phyloP scores from a whole-genome alignment of 30 jellyfish, hydroid and myxozoan species.

The Cassiopea xamachana region DNA sequence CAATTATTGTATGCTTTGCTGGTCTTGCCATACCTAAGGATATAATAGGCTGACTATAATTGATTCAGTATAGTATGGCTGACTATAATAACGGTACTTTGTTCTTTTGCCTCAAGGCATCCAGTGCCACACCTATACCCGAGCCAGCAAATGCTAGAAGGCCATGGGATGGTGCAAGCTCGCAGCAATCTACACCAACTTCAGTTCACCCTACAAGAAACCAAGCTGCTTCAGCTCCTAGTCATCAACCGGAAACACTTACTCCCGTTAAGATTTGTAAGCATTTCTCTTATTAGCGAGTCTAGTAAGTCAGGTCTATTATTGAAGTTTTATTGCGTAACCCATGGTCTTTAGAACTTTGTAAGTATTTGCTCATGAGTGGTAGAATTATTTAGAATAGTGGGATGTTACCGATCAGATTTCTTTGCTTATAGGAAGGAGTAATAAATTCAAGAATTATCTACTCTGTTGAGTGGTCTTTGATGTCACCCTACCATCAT shows the following conservation, averaged over 20 bases:
- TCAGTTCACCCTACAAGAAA: slow-evolving; percentile 32
- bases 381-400: too few relatives aligned
- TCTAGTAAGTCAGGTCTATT: not conserved
- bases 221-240: slow-evolving; percentile 46
- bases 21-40: too few relatives aligned
- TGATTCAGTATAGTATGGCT: not conserved
- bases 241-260: slow-evolving; percentile 15
- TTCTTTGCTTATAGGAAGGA: too few relatives aligned
- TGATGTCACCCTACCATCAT: too few relatives aligned
- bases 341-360: too few relatives aligned
- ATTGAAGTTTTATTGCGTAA: too few relatives aligned
- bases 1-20: too few relatives aligned
- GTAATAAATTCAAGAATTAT: too few relatives aligned
- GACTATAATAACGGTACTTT: not conserved
- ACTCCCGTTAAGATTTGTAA: slow-evolving; percentile 4
- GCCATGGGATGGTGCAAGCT: slow-evolving; percentile 24
- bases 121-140: slow-evolving; percentile 41
- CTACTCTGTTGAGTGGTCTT: too few relatives aligned
- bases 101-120: not conserved
- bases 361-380: too few relatives aligned
- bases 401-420: too few relatives aligned
- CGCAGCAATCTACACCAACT: slow-evolving; percentile 52
- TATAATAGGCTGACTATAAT: too few relatives aligned
- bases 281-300: not conserved
- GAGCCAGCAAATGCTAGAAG: slow-evolving; percentile 49